A percentile compares a stretch with the other conserved stretches of the same genome.
Conservation (phyloP, 2,888 invertebrate species). For the Drosophila lacicola region DNA sequence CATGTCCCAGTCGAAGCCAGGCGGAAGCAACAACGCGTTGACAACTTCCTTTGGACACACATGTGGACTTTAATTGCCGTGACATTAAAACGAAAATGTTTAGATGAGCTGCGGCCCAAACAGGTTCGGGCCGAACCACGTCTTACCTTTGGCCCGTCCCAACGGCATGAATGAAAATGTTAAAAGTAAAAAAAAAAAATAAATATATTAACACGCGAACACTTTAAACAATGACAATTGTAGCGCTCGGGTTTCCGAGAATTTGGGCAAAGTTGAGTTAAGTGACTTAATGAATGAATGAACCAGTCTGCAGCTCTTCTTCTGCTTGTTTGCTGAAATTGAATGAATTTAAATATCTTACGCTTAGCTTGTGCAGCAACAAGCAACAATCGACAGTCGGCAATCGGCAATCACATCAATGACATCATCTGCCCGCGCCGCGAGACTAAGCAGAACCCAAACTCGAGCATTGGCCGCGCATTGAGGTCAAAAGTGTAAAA, state of each 20-base stretch:
- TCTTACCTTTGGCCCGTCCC: conserved; percentile 23
- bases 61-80: conserved; percentile 58
- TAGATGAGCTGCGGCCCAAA: conserved; percentile 35
- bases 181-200: conserved; percentile 21
- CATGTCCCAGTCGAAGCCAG: conserved; percentile 16
- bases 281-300: conserved; percentile 40
- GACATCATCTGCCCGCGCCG: conserved; percentile 54
- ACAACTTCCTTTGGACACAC: conserved; percentile 69
- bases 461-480: conserved; percentile 51
- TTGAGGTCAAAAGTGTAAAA: conserved; percentile 77
- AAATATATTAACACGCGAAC: conserved; percentile 10
- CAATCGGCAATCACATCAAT: conserved; percentile 52
- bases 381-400: conserved; percentile 25
- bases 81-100: conserved; percentile 49
- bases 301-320: neutral
- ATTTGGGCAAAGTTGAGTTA: conserved; percentile 25
- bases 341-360: conserved; percentile 45
- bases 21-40: conserved; percentile 53
- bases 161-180: conserved; percentile 66
- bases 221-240: conserved; percentile 62
- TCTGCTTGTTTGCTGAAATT: conserved; percentile 23
- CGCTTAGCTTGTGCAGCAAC: conserved; percentile 23
- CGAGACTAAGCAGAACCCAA: conserved; percentile 41
- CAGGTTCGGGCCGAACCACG: conserved; percentile 32
- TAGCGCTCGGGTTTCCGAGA: conserved; percentile 51